Conservation (phyloP, 2,797 vertebrate genomes). For the Coendou prehensilis region DNA sequence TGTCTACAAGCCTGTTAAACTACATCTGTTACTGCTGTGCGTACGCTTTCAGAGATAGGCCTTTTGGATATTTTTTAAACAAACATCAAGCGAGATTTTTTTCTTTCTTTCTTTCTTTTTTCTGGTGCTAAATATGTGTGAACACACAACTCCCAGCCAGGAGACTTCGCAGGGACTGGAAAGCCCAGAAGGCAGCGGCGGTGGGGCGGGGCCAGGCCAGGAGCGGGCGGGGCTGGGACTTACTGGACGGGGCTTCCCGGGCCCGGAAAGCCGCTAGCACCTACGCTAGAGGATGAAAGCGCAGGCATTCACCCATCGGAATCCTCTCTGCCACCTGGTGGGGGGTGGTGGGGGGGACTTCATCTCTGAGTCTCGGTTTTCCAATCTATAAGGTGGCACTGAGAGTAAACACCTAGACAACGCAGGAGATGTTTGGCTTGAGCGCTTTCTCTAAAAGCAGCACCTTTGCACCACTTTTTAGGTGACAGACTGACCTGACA, state of each 20-base stretch:
- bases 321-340: neutral
- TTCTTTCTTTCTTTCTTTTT: constrained; percentile 31
- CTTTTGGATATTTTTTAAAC: neutral
- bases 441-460: neutral
- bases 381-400: neutral
- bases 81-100: neutral
- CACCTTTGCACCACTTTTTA: neutral
- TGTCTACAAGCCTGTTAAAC: constrained; percentile 80
- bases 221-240: rapidly evolving
- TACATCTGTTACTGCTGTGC: constrained; percentile 72
- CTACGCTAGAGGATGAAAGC: rapidly evolving
- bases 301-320: rapidly evolving
- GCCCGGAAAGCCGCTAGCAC: rapidly evolving
- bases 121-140: neutral
- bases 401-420: neutral
- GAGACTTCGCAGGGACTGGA: neutral
- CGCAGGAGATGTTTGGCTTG: neutral
- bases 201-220: rapidly evolving
- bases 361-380: neutral
- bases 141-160: neutral
- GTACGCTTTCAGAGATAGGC: constrained; percentile 56
- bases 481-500: neutral
- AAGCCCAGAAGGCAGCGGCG: neutral
- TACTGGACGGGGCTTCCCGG: neutral
- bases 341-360: neutral